Evolutionary conservation across 1,140 invertebrate genomes (phyloP), one percentile per base, ranked within the genome.

Genomic region (Drosophila ficusphila): DNA sequence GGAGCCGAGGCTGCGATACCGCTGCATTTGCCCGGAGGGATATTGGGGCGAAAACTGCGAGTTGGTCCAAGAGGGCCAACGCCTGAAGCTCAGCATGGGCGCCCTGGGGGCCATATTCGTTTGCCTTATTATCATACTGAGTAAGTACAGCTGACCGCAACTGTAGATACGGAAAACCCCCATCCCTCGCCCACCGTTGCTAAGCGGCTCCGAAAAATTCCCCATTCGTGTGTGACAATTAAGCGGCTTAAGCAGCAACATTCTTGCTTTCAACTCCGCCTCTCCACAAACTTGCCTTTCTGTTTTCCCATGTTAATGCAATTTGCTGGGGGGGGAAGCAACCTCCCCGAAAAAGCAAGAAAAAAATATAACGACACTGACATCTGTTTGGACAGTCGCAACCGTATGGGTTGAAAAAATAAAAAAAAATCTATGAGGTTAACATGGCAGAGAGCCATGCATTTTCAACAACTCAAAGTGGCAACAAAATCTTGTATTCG

Each of bases 21-120:
- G 91, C 31, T 94, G 92, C 89, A 92, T 91, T 16, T 95, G 95
- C 81, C 93, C 93, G 2, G 91, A 92, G 60, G 94, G 94, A 9
- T 96, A 93, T 90, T 93, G 92, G 81, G 95, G 95, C n/a, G 92
- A 92, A 52, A 92, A 94, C 68, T 96, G 95, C 90, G 94, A 94
- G 78, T 91, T 94, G 33, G 92, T 93, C 27, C 92, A 93, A 73
- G 93, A 95, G 83, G 93, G 93, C 41, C 94, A 94, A 79, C 93
- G 93, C 11, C 91, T 94, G 56, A 92, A 93, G 73, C 89, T 94
- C 2, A 94, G 93, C 85, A 93, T 94, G 92, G 94, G 94, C 36
- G 94, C 94, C 56, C 89, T 94, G 61, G 93, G 93, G 29, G 93
- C 93, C 48, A 94, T 94, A 77, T 91, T 94, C 60, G 92, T 94